A percentile compares a stretch with the other conserved stretches of the same genome.
These are phyloP conservation scores for Pongo pygmaeus DNA, from an alignment of 2,113 vertebrate species.

Conservation along the genomic window DNA sequence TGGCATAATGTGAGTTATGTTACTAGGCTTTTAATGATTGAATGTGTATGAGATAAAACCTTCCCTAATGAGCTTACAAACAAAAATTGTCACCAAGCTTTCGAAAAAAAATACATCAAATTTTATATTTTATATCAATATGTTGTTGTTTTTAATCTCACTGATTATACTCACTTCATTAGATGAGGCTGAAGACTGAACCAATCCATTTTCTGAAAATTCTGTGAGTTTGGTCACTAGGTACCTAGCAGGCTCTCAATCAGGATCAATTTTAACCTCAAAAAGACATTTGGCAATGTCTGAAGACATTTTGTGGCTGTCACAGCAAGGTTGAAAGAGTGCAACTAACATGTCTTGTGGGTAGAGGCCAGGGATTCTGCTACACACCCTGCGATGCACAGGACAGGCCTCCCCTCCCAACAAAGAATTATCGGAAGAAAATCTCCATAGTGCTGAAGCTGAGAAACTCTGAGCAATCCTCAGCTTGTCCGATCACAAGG, in stretches of 20 bases:
- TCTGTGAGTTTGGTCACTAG: not conserved
- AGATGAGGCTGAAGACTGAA: not conserved
- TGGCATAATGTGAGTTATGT: not conserved
- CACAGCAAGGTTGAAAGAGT: not conserved
- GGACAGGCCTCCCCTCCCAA: not conserved
- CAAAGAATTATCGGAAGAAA: not conserved
- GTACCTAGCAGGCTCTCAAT: not conserved
- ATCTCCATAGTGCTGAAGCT: not conserved
- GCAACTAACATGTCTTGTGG: not conserved
- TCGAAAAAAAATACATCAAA: not conserved
- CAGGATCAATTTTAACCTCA: not conserved
- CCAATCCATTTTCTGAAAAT: not conserved
- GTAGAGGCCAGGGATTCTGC: not conserved
- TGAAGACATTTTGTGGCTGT: not conserved
- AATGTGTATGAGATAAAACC: not conserved
- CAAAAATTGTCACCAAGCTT: not conserved
- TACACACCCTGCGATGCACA: not conserved
- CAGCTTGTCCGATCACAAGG: not conserved
- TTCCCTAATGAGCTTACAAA: not conserved
- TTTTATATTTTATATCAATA: not conserved
- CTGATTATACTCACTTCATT: not conserved
- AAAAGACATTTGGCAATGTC: not conserved
- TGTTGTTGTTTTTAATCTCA: not conserved
- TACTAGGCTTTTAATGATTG: not conserved
- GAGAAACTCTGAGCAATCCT: not conserved